Base-by-base conservation (phyloP, 2,113 vertebrate species). In the Anhinga anhinga region DNA sequence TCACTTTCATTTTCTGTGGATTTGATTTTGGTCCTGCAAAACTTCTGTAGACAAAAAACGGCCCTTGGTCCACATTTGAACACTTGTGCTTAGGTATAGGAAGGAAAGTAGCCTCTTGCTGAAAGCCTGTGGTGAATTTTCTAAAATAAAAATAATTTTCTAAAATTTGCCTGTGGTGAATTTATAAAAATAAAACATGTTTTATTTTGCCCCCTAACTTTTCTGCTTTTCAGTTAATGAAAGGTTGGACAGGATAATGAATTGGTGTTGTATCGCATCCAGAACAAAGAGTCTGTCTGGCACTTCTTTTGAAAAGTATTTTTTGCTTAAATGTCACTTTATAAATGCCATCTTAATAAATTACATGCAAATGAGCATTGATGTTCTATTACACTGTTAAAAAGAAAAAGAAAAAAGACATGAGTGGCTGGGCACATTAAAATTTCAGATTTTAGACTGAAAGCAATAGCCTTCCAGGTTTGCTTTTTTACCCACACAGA, bases 341-440 rank as follows among this genome's bases (percentile, higher is more conserved):
- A 52, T 67, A 88, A 94, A 84, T 93, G 59, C 30, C 59, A 81
- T 87, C 91, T 88, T 87, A 92, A 93, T 93, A 76, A 93, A 84
- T 77, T 95, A 70, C 44, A 86, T 94, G 88, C 85, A 94, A 82
- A 89, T 87, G n/a, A 92, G 26, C 15, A 18, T 92, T 59, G n/a
- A 71, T 72, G 78, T 59, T 67, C 53, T 72, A 49, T 78, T 83
- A 74, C 4, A 38, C 13, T 45, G 13, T 45, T 2, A 8, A 80
- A n/a, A 36, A 36, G 74, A 36, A n/a, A 22, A 56, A 16, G 29
- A 56, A 69, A 59, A 10, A 20, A 67, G 10, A 29, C 76, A 32
- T 7, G 9, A 27, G 52, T 42, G 72, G 50, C 66, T 94, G 53
- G 73, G 58, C 22, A 65, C 34, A 67, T 92, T 27, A 91, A 81